These are phyloP conservation scores for Nephrotoma flavescens DNA, from an alignment of 2,888 invertebrate genomes.

Conservation along the genomic window DNA sequence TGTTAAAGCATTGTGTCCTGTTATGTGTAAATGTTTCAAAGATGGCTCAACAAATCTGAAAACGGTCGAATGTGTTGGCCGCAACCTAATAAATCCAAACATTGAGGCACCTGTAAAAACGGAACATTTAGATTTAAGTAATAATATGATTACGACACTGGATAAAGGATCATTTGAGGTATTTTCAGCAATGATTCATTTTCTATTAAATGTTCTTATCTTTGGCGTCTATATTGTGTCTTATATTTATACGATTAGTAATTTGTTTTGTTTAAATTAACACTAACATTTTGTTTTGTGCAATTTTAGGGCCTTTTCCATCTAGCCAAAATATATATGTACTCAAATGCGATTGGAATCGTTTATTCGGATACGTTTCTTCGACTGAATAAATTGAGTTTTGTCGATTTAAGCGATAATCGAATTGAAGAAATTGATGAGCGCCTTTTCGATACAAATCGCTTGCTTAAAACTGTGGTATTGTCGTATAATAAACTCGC, in stretches of 20 bases:
- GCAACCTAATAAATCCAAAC: background rate
- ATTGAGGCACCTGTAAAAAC: background rate
- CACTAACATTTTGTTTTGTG: background rate
- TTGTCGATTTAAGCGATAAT: slow-evolving; percentile 46
- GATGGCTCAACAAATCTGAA: background rate
- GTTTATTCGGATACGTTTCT: slow-evolving; percentile 46
- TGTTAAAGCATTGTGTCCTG: background rate
- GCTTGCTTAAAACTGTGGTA: slow-evolving; percentile 37
- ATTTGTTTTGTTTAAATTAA: background rate
- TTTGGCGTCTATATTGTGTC: background rate
- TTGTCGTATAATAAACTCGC: slow-evolving; percentile 47
- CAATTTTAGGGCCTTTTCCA: slow-evolving; percentile 19
- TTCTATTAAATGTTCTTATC: background rate
- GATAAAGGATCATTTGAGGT: background rate
- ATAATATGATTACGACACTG: background rate
- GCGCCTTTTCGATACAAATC: slow-evolving; percentile 39
- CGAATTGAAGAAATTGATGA: slow-evolving; percentile 39
- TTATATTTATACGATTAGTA: background rate
- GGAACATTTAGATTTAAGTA: background rate
- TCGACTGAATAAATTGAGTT: slow-evolving; percentile 34
- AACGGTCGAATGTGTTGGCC: background rate
- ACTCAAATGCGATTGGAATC: slow-evolving; percentile 45
- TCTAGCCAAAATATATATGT: slow-evolving; percentile 22
- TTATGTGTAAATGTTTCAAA: background rate
- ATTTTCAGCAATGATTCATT: background rate